phyloP scores from a whole-genome alignment of 35 echinoderm and acorn worm species.

The Acanthaster planci region DNA sequence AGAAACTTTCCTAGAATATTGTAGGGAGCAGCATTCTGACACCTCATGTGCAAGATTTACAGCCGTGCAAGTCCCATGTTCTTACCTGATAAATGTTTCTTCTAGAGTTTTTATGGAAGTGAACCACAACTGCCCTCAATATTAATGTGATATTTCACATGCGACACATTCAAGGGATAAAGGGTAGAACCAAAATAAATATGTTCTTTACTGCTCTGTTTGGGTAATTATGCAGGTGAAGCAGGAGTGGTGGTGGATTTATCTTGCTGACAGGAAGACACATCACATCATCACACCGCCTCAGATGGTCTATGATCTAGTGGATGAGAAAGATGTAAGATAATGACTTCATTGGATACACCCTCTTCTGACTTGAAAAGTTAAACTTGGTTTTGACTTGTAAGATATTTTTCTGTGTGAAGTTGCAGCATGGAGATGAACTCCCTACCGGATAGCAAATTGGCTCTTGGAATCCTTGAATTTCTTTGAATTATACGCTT shows the following conservation, averaged over 20 bases:
- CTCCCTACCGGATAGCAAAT: not conserved
- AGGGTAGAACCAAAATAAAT: not conserved
- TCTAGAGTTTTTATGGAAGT: no score
- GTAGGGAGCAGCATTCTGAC: no score
- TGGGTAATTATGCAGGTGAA: conserved; percentile 59
- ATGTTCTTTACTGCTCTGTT: not conserved
- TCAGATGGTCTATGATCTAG: conserved; percentile 87
- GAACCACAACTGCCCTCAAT: no score
- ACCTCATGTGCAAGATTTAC: no score
- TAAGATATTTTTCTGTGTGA: not conserved
- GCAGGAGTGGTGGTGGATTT: conserved; percentile 99
- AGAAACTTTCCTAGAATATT: no score
- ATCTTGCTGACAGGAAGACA: conserved; percentile 83
- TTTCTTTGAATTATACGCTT: not conserved
- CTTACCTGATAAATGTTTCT: no score
- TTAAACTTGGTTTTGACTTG: no score
- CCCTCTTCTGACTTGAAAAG: no score
- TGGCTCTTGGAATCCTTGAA: not conserved
- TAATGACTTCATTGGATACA: no score
- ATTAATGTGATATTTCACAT: no score
- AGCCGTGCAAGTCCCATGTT: no score
- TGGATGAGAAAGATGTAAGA: conserved; percentile 90
- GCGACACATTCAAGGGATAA: no score
- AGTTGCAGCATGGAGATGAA: not conserved
- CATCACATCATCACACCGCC: conserved; percentile 77